A percentile compares a stretch with the other conserved stretches of the same genome.
Conservation (phyloP, 2,888 invertebrate species). For the Ormia ochracea region DNA sequence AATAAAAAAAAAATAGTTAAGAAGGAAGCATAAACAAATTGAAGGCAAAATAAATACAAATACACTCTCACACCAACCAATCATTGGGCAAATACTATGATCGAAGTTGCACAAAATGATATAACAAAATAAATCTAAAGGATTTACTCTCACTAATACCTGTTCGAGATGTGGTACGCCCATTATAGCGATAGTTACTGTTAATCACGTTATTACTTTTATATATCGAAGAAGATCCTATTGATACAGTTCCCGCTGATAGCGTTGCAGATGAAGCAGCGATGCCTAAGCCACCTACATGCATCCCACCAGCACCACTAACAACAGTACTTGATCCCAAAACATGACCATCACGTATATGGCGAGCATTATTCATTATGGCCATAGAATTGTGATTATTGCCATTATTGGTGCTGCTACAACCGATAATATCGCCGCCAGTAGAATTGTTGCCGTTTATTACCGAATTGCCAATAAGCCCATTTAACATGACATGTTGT, state of each 20-base stretch:
- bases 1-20: background rate
- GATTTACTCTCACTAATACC: slow-evolving; percentile 68
- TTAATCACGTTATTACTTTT: slow-evolving; percentile 75
- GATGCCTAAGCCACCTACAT: slow-evolving; percentile 53
- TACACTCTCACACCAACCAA: slow-evolving; percentile 11
- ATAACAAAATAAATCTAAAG: slow-evolving; percentile 1
- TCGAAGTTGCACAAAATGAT: background rate
- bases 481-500: slow-evolving; percentile 48
- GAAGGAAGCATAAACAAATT: background rate
- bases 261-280: slow-evolving; percentile 48
- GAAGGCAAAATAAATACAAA: slow-evolving; percentile 7
- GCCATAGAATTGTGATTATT: slow-evolving; percentile 58
- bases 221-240: slow-evolving; percentile 67
- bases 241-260: slow-evolving; percentile 55
- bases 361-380: slow-evolving; percentile 66
- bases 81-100: background rate
- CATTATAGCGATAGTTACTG: slow-evolving; percentile 77
- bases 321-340: slow-evolving; percentile 60
- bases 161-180: slow-evolving; percentile 74
- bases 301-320: slow-evolving; percentile 58
- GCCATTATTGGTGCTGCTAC: slow-evolving; percentile 45
- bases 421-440: slow-evolving; percentile 56
- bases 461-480: slow-evolving; percentile 41
- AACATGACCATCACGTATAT: slow-evolving; percentile 67
- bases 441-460: slow-evolving; percentile 57